A percentile compares a stretch with the other conserved stretches of the same genome.
Evolutionary conservation across 2,888 invertebrate species (phyloP).

Genomic region (Amiota mariae): DNA sequence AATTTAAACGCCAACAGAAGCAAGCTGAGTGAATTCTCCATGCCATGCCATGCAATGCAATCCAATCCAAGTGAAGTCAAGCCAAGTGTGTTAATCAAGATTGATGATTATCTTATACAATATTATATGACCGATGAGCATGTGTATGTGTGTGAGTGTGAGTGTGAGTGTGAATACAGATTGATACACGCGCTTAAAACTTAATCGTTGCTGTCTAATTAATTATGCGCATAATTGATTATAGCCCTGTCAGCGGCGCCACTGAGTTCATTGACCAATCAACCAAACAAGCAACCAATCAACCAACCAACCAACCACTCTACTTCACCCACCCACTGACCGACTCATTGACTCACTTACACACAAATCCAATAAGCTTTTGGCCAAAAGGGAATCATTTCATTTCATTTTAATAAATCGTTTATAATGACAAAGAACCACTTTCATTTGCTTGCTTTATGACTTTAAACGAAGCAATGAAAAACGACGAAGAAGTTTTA

Average conservation of each 20-base stretch:
- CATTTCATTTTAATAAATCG: constrained; percentile 19
- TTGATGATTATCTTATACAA: not conserved
- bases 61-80: no score
- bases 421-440: constrained; percentile 16
- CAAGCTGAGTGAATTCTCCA: not conserved
- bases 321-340: not conserved
- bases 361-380: no score
- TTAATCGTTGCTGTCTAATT: constrained; percentile 19
- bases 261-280: constrained; percentile 30
- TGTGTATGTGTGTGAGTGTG: not conserved
- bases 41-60: no score
- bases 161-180: not conserved
- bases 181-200: not conserved
- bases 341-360: no score
- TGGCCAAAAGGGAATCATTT: constrained; percentile 23
- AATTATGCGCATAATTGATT: constrained; percentile 21
- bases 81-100: constrained; percentile 17
- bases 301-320: constrained; percentile 2
- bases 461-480: no score
- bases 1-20: not conserved
- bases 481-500: no score
- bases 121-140: not conserved
- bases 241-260: not conserved
- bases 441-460: constrained; percentile 44
- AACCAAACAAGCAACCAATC: constrained; percentile 35